Percentiles rank a stretch among this genome's conserved stretches.
Conservation (phyloP, 1,140 invertebrate genomes). For the Glossosoma conforme region DNA sequence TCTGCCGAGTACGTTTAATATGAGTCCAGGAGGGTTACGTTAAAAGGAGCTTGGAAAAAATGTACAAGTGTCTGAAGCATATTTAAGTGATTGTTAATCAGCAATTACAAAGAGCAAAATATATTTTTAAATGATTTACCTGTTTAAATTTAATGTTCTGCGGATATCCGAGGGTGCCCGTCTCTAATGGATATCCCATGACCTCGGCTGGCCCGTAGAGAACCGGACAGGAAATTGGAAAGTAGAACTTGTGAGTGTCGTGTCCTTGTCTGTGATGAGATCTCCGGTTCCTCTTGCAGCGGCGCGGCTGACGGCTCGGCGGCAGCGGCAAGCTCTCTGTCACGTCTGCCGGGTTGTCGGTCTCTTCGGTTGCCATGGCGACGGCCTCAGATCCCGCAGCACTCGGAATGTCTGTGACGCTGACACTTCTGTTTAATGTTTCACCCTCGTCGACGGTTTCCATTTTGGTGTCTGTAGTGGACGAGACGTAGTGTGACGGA, state of each 20-base stretch:
- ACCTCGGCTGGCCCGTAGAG: slow-evolving; percentile 74
- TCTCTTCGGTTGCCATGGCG: not conserved
- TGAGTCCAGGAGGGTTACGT: too few species aligned
- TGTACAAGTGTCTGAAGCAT: too few species aligned
- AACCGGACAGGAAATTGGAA: slow-evolving; percentile 81
- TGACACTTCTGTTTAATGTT: not conserved
- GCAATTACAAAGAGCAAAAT: not conserved
- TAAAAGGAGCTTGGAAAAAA: too few species aligned
- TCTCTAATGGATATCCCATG: slow-evolving; percentile 52
- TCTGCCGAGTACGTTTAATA: too few species aligned
- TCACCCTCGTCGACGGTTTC: slow-evolving; percentile 5
- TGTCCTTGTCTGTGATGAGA: slow-evolving; percentile 40
- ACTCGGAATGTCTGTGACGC: slow-evolving; percentile 19
- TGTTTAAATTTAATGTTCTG: slow-evolving; percentile 83
- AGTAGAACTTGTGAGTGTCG: slow-evolving; percentile 46
- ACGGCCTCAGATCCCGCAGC: not conserved
- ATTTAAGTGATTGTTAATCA: too few species aligned
- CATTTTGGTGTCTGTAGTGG: slow-evolving; percentile 11
- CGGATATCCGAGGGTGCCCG: slow-evolving; percentile 63
- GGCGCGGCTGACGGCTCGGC: slow-evolving; percentile 36
- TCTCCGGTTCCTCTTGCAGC: slow-evolving; percentile 39
- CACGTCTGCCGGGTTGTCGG: slow-evolving; percentile 27
- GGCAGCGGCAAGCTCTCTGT: slow-evolving; percentile 29
- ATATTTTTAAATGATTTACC: slow-evolving; percentile 49
- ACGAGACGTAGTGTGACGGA: not conserved